These are phyloP conservation scores for Drosophila murphyi DNA, from an alignment of 1,140 invertebrate genomes.

Conservation along the genomic window DNA sequence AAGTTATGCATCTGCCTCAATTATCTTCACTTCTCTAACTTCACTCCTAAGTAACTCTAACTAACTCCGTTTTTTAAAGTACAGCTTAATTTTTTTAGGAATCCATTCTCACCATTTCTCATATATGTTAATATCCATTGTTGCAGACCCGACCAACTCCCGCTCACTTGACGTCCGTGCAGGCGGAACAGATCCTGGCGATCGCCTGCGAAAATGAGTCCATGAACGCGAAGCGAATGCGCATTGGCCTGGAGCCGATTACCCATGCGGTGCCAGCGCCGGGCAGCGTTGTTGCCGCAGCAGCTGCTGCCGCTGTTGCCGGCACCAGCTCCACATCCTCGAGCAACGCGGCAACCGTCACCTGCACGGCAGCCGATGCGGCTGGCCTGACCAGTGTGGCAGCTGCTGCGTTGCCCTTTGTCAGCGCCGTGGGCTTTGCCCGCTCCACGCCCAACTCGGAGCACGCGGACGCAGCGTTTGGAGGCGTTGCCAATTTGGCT, in stretches of 20 bases:
- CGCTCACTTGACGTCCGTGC: constrained; percentile 97
- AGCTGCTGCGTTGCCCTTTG: constrained; percentile 73
- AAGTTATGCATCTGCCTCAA: no score
- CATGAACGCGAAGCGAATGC: constrained; percentile 98
- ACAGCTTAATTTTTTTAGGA: neutral
- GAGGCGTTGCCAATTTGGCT: constrained; percentile 49
- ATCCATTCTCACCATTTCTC: neutral
- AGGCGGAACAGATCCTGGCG: constrained; percentile 97
- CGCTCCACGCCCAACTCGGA: constrained; percentile 82
- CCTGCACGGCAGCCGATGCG: constrained; percentile 68
- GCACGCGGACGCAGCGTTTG: constrained; percentile 71
- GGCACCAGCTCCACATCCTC: constrained; percentile 60
- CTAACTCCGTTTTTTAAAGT: no score
- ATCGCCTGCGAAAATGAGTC: constrained; percentile 98
- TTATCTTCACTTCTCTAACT: no score
- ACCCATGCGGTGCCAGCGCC: constrained; percentile 92
- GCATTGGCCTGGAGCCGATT: constrained; percentile 96
- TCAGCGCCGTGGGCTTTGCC: constrained; percentile 75
- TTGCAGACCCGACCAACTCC: constrained; percentile 91
- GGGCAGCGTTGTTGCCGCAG: constrained; percentile 86
- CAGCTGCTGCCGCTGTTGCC: constrained; percentile 74
- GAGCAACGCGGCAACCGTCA: constrained; percentile 61
- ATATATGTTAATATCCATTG: neutral
- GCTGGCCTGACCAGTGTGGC: constrained; percentile 70
- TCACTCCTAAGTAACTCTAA: no score